Evolutionary conservation across 2,888 invertebrate genomes (phyloP).

Genomic region (Junonia oenone): DNA sequence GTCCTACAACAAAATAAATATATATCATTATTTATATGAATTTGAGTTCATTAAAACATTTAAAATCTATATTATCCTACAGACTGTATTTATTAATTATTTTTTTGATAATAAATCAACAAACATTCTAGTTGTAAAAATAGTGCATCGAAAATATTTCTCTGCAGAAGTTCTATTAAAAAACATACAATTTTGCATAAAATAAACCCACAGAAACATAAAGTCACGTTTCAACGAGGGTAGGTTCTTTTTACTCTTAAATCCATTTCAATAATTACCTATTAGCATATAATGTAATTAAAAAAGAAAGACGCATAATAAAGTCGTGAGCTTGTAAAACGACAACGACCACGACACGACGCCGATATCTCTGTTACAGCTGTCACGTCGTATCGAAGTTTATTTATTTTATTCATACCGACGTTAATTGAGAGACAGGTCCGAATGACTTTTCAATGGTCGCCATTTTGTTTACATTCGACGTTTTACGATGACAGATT

Average conservation of each 20-base stretch:
- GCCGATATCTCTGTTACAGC: slow-evolving; percentile 3
- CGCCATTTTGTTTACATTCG: slow-evolving; percentile 35
- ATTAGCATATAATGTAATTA: slow-evolving; percentile 19
- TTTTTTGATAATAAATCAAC: no score
- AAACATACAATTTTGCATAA: neutral
- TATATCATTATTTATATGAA: no score
- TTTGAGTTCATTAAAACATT: no score
- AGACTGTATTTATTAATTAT: no score
- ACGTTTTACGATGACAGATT: slow-evolving; percentile 33
- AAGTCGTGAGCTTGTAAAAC: slow-evolving; percentile 11
- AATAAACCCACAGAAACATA: neutral
- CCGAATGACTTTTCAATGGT: slow-evolving; percentile 31
- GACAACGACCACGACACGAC: slow-evolving; percentile 16
- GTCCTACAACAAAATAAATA: no score
- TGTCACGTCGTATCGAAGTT: slow-evolving; percentile 21
- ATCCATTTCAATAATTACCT: neutral
- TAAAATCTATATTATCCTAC: no score
- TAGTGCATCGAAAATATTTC: neutral
- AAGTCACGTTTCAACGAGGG: neutral
- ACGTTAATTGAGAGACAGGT: slow-evolving; percentile 42
- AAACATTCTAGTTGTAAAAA: no score
- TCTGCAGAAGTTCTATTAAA: neutral
- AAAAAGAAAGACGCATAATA: slow-evolving; percentile 3
- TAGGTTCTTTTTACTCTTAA: neutral
- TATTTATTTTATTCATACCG: slow-evolving; percentile 39